phyloP scores from a whole-genome alignment of 2,113 vertebrate genomes.

The Brachypteracias leptosomus region DNA sequence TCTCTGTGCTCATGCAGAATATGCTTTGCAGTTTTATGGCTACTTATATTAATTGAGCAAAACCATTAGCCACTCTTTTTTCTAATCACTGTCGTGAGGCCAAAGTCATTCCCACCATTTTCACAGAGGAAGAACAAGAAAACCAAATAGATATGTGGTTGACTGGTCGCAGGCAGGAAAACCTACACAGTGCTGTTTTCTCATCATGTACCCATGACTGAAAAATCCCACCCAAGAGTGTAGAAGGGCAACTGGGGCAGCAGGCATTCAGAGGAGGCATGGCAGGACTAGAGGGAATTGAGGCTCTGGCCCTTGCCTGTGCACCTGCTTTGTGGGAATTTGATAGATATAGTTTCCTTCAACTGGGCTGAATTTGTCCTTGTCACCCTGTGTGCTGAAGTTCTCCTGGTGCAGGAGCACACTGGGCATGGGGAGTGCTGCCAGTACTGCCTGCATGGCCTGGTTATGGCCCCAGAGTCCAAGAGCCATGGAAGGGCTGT shows the following conservation, averaged over 20 bases:
- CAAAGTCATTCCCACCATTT: background rate
- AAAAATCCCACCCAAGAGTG: background rate
- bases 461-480: background rate
- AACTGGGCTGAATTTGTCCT: background rate
- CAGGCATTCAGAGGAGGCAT: background rate
- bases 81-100: background rate
- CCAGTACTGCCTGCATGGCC: fast-evolving
- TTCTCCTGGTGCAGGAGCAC: background rate
- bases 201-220: background rate
- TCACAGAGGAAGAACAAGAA: background rate
- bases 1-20: background rate
- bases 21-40: background rate
- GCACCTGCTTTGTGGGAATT: background rate
- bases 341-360: background rate
- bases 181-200: background rate
- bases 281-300: background rate
- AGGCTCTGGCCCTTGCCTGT: fast-evolving
- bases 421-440: background rate
- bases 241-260: background rate
- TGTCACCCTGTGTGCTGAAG: background rate
- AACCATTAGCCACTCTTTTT: background rate
- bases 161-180: background rate
- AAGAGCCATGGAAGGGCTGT: background rate
- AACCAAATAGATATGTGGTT: fast-evolving
- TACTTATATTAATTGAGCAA: background rate